Base-by-base conservation (phyloP, 2,888 invertebrate species). In the Herminia tarsipennalis region DNA sequence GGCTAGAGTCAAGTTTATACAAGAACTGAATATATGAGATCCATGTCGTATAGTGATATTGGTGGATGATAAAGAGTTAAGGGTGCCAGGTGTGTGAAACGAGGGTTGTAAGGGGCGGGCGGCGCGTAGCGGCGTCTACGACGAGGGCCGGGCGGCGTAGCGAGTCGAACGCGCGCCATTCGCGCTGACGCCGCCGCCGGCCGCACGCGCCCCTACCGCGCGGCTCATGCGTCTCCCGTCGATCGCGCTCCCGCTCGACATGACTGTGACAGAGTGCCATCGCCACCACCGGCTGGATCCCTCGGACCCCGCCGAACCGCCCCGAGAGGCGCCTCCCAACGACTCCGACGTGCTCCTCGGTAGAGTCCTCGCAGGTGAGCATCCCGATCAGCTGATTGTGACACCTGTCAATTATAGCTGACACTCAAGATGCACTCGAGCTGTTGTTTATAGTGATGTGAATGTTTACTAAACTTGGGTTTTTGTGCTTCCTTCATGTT, bases 141-240 rank as follows among this genome's bases (percentile, higher is more conserved):
- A 75, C 78, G 73, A 72, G 51, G 73, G 70, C 76, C 84, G 79
- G 78, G 79, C 83, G 81, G 76, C 86, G 81, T 86, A 86, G 89
- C 82, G n/a, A n/a, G n/a, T 76, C 76, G 56, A 55, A 48, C 56
- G 68, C 81, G 79, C 83, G 88, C 86, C 92, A 88, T 88, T 89
- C 89, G 88, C 79, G 88, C 76, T 73, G 77, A 76, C 84, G 86
- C 87, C 89, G 89, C 83, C 89, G 88, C 78, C 88, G 88, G 83
- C 77, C 86, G 81, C 89, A 89, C 88, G 88, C 88, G 89, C 78
- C 67, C 78, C 57, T 60, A 65, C 60, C 72, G 82, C 80, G 83
- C 79, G 86, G 81, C 78, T 75, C 76, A 88, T 88, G 89, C 89
- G 81, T 77, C 83, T 86, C 78, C 81, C 81, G 76, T 56, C 63